Evolutionary conservation across 23 tunicate species (phyloP).

Genomic region (Clavelina lepadiformis): DNA sequence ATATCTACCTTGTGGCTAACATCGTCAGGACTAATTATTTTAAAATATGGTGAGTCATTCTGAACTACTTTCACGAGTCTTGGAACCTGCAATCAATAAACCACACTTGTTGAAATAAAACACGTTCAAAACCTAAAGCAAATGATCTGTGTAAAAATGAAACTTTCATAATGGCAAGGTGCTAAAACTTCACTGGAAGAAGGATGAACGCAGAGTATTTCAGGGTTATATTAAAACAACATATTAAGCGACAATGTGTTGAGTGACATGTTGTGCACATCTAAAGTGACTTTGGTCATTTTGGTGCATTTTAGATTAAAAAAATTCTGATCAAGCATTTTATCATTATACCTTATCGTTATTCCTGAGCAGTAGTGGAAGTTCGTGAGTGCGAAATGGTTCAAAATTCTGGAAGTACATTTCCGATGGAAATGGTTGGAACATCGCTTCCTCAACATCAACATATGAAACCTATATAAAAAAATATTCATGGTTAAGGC

Average conservation of each 20-base stretch:
- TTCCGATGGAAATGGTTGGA: slow-evolving; percentile 99
- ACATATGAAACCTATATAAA: slow-evolving; percentile 75
- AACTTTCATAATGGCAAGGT: not conserved
- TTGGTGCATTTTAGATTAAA: no score
- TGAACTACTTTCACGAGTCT: slow-evolving; percentile 84
- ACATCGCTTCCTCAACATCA: slow-evolving; percentile 95
- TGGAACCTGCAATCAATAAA: slow-evolving; percentile 61
- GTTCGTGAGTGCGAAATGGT: slow-evolving; percentile 80
- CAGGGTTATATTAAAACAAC: no score
- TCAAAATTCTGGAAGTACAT: slow-evolving; percentile 88
- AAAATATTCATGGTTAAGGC: not conserved
- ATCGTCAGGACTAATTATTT: slow-evolving; percentile 92
- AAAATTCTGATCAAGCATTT: no score
- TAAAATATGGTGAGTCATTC: slow-evolving; percentile 93
- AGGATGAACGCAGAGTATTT: no score
- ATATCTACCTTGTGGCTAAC: slow-evolving; percentile 90
- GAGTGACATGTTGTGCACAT: no score
- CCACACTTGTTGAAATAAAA: slow-evolving; percentile 2
- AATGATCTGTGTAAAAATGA: not conserved
- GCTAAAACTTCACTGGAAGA: no score
- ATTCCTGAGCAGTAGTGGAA: slow-evolving; percentile 84
- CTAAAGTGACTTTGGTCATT: no score
- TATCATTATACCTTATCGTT: slow-evolving; percentile 87
- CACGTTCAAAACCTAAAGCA: no score
- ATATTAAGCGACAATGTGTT: no score